Evolutionary conservation across 2,888 invertebrate genomes (phyloP).

Genomic region (Microctonus brassicae): DNA sequence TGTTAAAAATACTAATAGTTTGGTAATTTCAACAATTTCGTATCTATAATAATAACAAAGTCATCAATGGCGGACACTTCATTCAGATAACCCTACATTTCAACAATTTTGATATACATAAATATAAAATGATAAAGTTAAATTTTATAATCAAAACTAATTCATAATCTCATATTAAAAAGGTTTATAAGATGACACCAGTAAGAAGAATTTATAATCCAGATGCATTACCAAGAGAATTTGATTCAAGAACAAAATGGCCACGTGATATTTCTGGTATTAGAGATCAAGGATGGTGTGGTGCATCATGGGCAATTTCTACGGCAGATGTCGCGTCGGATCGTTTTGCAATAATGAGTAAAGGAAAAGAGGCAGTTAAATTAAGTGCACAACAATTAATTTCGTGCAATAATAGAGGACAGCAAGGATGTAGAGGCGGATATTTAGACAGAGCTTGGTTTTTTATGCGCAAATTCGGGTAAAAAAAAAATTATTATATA

Average conservation of each 20-base stretch:
- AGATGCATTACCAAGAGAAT: constrained; percentile 75
- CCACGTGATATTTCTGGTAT: constrained; percentile 78
- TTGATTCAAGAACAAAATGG: constrained; percentile 86
- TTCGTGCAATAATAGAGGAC: constrained; percentile 84
- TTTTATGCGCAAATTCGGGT: constrained; percentile 85
- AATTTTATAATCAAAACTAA: too few relatives aligned
- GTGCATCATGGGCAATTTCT: constrained; percentile 93
- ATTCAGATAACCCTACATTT: too few relatives aligned
- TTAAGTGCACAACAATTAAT: constrained; percentile 89
- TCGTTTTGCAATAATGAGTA: constrained; percentile 87
- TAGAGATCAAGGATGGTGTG: constrained; percentile 83
- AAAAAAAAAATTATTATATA: too few relatives aligned
- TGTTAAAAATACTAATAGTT: too few relatives aligned
- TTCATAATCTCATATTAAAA: too few relatives aligned
- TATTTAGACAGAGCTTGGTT: constrained; percentile 94
- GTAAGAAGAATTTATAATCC: constrained; percentile 75
- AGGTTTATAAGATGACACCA: constrained; percentile 72
- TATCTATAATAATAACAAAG: too few relatives aligned
- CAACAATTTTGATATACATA: neutral
- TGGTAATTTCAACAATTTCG: too few relatives aligned
- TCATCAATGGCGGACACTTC: too few relatives aligned
- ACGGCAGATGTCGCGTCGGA: constrained; percentile 86
- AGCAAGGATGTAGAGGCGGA: constrained; percentile 88
- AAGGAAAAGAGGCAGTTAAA: constrained; percentile 79
- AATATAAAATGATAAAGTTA: neutral